phyloP scores from a whole-genome alignment of 2,797 vertebrate species.

The Chanos chanos region DNA sequence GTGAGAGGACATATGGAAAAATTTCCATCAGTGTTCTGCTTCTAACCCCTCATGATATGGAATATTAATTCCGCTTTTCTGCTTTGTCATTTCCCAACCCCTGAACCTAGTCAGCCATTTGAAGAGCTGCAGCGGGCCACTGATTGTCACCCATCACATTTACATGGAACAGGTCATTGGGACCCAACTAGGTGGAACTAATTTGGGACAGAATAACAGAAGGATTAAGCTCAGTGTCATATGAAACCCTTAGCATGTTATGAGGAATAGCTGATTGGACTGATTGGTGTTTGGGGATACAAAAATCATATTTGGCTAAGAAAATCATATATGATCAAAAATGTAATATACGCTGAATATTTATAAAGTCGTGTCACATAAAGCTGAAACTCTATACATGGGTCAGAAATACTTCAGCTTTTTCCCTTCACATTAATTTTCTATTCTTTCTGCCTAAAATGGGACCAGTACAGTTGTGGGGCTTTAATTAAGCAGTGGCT shows the following conservation, averaged over 20 bases:
- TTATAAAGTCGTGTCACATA: conserved; percentile 46
- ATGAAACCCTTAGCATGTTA: conserved; percentile 72
- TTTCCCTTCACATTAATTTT: conserved; percentile 48
- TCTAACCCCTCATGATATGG: too few species aligned
- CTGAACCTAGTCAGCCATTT: conserved; percentile 69
- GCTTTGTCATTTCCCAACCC: conserved; percentile 64
- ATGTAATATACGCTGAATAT: conserved; percentile 44
- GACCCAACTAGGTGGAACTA: conserved; percentile 90
- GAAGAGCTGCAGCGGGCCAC: conserved; percentile 66
- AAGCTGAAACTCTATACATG: conserved; percentile 51
- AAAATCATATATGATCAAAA: conserved; percentile 29
- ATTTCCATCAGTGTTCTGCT: too few species aligned
- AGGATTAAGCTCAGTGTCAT: conserved; percentile 76
- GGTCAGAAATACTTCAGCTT: conserved; percentile 51
- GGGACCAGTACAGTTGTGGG: conserved; percentile 54
- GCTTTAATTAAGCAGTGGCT: conserved; percentile 69
- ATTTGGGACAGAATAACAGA: conserved; percentile 83
- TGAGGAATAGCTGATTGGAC: conserved; percentile 73
- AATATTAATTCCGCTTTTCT: too few species aligned
- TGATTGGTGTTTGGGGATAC: conserved; percentile 34
- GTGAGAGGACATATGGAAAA: too few species aligned
- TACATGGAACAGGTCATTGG: conserved; percentile 88
- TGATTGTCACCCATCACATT: conserved; percentile 74
- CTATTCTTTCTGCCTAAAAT: conserved; percentile 51
- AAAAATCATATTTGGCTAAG: conserved; percentile 15